Base-by-base conservation (phyloP, 2,888 invertebrate species). In the Chrysina gloriosa region DNA sequence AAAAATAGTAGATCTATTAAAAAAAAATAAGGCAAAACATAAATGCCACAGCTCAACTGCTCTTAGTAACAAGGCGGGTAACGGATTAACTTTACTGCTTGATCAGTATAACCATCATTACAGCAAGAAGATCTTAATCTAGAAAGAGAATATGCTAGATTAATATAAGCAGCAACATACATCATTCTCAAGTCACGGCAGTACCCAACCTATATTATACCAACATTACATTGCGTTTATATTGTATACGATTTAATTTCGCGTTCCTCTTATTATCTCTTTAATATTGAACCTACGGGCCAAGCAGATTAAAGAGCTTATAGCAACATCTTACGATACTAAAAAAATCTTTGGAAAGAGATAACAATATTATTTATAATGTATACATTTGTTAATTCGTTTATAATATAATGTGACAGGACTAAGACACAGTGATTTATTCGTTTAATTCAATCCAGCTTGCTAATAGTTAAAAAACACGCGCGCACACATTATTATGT, bases 351-450 rank as follows among this genome's bases (percentile, higher is more conserved):
- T 83, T 83, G 83, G 83, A 83, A 82, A 82, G 80, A 82, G 81
- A 81, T 83, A 83, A 83, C 83, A 83, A 81, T 81, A 82, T 78
- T 80, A 61, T 80, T 80, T 78, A 81, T 82, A 82, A 82, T 83
- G 82, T 83, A 83, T 82, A 83, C 82, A 80, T 79, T 79, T 77
- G 72, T 80, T 82, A 83, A 83, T 83, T 83, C 82, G 82, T 83
- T 82, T 83, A 72, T 70, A 67, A 63, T 63, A 69, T 70, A 83
- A 83, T 82, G 82, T 82, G 83, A 83, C 83, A 83, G 82, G 83
- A 83, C 83, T 83, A 83, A 83, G 83, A 83, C 83, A 83, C 83
- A 81, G 81, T 82, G 81, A 81, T 82, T 77, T 82, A 82, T 83
- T 83, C 82, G 82, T 82, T 82, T 56, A 69, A 67, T 69, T 45